phyloP scores from a whole-genome alignment of 2,888 invertebrate genomes.

The Drosophila nr. medialis region DNA sequence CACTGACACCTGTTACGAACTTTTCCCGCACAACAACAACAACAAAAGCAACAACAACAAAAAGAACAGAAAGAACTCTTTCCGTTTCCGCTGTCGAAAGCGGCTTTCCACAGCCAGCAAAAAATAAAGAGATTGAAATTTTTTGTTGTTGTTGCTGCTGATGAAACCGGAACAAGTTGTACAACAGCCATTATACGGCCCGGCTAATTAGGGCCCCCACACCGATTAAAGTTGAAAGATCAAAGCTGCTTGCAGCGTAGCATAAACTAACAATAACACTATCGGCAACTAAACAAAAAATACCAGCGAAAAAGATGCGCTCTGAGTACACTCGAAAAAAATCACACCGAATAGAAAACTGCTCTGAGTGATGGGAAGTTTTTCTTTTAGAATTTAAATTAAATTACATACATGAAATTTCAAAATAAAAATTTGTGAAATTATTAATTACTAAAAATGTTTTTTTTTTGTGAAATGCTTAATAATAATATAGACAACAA shows the following conservation, averaged over 20 bases:
- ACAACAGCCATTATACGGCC: conserved; percentile 23
- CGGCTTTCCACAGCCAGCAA: conserved; percentile 55
- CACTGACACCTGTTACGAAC: conserved; percentile 52
- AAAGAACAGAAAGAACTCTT: conserved; percentile 46
- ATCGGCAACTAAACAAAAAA: conserved; percentile 43
- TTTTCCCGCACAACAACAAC: conserved; percentile 49
- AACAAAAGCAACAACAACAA: conserved; percentile 20
- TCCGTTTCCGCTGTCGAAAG: conserved; percentile 61
- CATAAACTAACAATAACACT: conserved; percentile 45
- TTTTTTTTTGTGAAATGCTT: neutral
- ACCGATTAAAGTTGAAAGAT: conserved; percentile 42
- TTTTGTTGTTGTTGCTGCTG: conserved; percentile 19
- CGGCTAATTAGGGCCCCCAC: conserved; percentile 46
- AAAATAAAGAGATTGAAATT: conserved; percentile 23
- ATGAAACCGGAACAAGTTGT: conserved; percentile 69
- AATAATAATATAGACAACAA: neutral
- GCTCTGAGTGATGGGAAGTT: too few species aligned
- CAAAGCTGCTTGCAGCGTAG: conserved; percentile 26
- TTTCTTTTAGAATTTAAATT: too few species aligned
- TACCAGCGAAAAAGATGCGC: neutral
- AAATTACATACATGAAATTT: neutral
- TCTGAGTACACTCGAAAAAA: neutral
- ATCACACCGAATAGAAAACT: neutral
- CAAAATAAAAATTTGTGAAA: too few species aligned
- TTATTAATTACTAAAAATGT: too few species aligned